Conservation (phyloP, 2,797 vertebrate genomes). For the Lophotriccus pileatus region DNA sequence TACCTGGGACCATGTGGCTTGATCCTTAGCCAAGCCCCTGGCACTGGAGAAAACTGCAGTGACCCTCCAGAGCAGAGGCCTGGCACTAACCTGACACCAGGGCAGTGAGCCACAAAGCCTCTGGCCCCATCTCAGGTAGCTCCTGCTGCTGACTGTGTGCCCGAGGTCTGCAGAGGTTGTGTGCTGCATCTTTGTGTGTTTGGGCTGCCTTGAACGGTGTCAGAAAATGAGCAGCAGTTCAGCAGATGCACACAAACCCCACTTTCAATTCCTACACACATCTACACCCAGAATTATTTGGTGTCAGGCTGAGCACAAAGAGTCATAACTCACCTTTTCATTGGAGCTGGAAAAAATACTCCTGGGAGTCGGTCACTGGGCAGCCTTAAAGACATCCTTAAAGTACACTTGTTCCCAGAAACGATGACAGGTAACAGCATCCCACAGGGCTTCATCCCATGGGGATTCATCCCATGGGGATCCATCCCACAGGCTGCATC, state of each 20-base stretch:
- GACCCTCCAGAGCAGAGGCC: background rate
- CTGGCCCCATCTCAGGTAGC: background rate
- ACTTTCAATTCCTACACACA: background rate
- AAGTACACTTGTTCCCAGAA: constrained; percentile 24
- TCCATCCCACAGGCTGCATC: background rate
- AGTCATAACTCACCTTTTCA: constrained; percentile 6
- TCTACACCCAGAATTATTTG: background rate
- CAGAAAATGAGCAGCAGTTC: background rate
- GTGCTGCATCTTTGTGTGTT: background rate
- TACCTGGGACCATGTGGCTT: background rate
- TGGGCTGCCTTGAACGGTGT: background rate
- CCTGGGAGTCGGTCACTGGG: rapidly evolving
- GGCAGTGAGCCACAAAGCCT: background rate
- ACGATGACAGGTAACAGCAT: background rate
- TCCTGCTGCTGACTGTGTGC: background rate
- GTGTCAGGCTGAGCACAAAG: background rate
- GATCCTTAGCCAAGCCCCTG: background rate
- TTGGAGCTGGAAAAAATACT: constrained; percentile 4
- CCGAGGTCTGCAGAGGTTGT: background rate
- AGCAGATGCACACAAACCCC: background rate
- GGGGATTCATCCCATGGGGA: no score
- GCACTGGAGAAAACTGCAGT: background rate
- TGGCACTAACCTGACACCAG: background rate
- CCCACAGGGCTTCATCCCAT: background rate
- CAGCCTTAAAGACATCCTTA: background rate